Percentiles rank a stretch among this genome's conserved stretches.
phyloP scores from a whole-genome alignment of 2,113 vertebrate genomes.

The Corythornis vintsioides region DNA sequence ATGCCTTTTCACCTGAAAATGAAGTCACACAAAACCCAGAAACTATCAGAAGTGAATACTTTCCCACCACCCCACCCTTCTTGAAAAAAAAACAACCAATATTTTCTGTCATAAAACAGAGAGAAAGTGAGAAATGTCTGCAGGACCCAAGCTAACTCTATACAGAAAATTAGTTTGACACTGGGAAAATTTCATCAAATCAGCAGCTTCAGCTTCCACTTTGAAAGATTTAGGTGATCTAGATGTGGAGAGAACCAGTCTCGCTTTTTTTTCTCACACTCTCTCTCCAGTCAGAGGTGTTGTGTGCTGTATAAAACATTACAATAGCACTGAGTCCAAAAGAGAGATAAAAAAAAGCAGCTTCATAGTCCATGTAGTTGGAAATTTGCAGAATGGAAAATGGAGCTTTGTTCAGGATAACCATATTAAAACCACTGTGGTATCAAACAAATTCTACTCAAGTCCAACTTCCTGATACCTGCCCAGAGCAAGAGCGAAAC shows the following conservation, averaged over 20 bases:
- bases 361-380: neutral
- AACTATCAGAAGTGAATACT: neutral
- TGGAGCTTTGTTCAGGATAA: neutral
- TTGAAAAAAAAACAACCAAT: neutral
- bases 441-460: neutral
- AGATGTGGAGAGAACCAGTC: neutral
- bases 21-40: neutral
- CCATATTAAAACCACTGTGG: neutral
- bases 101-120: neutral
- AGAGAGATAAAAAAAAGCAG: neutral
- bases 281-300: neutral
- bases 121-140: neutral
- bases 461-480: neutral
- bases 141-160: neutral
- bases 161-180: neutral
- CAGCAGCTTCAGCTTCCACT: neutral
- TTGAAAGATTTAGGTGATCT: neutral
- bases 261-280: neutral
- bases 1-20: neutral
- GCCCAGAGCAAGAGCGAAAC: neutral
- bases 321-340: neutral
- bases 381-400: neutral
- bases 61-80: neutral
- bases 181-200: neutral
- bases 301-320: neutral